These are phyloP conservation scores for Acropternis orthonyx DNA, from an alignment of 2,797 vertebrate genomes.

Conservation along the genomic window DNA sequence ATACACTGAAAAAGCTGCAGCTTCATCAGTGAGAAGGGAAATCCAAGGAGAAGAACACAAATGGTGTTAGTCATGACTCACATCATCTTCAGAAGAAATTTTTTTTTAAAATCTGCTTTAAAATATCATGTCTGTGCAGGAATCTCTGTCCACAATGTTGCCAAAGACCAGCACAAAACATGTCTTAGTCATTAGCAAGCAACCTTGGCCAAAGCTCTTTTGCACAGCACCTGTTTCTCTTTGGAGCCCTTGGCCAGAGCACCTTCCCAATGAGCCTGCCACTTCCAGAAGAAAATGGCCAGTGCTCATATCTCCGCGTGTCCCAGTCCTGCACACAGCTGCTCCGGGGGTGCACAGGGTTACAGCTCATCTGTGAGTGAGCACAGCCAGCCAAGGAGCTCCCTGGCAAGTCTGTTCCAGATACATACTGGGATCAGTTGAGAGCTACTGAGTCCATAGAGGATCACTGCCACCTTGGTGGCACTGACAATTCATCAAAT, in stretches of 20 bases:
- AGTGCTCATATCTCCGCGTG: accelerated
- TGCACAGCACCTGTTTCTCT: not conserved
- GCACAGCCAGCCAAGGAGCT: not conserved
- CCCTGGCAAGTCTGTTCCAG: not conserved
- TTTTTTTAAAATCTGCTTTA: not conserved
- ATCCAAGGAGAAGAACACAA: not conserved
- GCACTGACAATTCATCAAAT: not conserved
- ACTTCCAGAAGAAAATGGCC: not conserved
- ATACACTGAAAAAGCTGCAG: not conserved
- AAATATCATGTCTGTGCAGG: not conserved
- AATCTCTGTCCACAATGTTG: not conserved
- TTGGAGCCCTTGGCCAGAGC: not conserved
- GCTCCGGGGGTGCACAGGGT: not conserved
- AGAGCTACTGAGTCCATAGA: not conserved
- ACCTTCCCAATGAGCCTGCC: not conserved
- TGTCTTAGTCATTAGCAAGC: not conserved
- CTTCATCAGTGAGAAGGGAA: not conserved
- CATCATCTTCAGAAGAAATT: not conserved
- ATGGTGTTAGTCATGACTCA: not conserved
- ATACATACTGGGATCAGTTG: accelerated
- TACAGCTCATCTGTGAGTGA: not conserved
- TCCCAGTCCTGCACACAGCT: not conserved
- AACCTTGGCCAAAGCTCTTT: not conserved
- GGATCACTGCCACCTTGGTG: not conserved
- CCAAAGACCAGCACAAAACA: not conserved